Evolutionary conservation across 23 tunicate genomes (phyloP).

Genomic region (Trididemnum clinides): DNA sequence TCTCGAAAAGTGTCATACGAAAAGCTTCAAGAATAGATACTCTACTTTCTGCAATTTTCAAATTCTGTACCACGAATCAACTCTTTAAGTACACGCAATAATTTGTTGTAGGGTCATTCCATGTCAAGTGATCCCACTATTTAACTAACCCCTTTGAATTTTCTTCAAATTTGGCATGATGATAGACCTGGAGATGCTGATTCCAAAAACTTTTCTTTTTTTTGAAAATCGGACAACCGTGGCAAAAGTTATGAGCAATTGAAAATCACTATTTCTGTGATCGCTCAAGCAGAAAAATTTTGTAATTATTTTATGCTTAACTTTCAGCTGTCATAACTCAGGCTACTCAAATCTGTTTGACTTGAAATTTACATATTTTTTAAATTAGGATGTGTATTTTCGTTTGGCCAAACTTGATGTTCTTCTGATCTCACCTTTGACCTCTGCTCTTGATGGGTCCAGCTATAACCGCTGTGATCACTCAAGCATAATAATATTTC

Average conservation of each 20-base stretch:
- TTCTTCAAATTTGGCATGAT: not conserved
- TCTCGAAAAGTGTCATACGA: too few species aligned
- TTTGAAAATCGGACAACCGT: not conserved
- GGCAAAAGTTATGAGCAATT: not conserved
- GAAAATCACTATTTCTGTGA: not conserved
- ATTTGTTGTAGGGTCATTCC: not conserved
- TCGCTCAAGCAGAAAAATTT: not conserved
- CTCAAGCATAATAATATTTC: not conserved
- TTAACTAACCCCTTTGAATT: not conserved
- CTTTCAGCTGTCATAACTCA: not conserved
- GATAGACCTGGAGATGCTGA: not conserved
- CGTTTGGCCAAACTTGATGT: not conserved
- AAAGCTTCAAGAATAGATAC: too few species aligned
- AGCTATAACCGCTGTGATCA: not conserved
- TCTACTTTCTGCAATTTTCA: too few species aligned
- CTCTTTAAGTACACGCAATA: too few species aligned
- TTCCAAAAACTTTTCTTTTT: not conserved
- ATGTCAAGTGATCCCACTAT: not conserved
- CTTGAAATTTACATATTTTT: not conserved
- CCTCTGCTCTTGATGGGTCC: not conserved
- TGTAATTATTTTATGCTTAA: not conserved
- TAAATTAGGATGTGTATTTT: not conserved
- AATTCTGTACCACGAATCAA: too few species aligned
- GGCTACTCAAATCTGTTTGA: not conserved
- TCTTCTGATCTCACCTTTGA: not conserved